Base-by-base conservation (phyloP, 2,888 invertebrate species). In the Synanthedon myopaeformis region DNA sequence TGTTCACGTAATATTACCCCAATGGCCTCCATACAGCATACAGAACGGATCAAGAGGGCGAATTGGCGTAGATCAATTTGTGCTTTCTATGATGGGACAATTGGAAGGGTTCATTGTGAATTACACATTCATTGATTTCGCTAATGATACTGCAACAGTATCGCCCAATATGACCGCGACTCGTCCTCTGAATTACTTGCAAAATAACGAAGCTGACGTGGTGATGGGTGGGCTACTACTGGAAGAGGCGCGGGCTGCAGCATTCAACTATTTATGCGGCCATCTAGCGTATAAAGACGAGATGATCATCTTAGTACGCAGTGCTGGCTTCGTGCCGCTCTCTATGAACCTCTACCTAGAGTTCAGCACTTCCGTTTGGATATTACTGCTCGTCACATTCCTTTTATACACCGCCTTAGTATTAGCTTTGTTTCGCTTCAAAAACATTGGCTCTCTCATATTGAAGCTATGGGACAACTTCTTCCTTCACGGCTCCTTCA, bases 11-110 rank as follows among this genome's bases (percentile, higher is more conserved):
- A 62, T 65, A 2, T 55, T 68, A 0, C 53, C 73, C 0, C 67
- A 81, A 51, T 69, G 73, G 61, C 77, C 79, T 10, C 82, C 81
- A 0, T 77, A 64, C 49, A 55, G 42, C 13, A 42, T 42, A 42
- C 42, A 14, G 28, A 17, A 14, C n/a, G 13, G 6, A 4, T 4
- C 12, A 11, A 14, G 23, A 51, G 41, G 4, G 42, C 49, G 3
- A 50, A 53, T 2, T 1, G 70, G 70, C n/a, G 53, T 61, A 6
- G 70, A 70, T 42, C 63, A 70, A 54, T 61, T 55, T n/a, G 13
- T 62, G 8, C 50, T 83, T 5, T 45, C 67, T n/a, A 53, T 75
- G 17, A 59, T 83, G 23, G 66, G 70, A 3, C 54, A 69, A 55
- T 55, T 63, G 51, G 69, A 72, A 57, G 57, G 69, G 23, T 76